phyloP scores from a whole-genome alignment of 1,140 invertebrate species.

The Ceratina australensis region DNA sequence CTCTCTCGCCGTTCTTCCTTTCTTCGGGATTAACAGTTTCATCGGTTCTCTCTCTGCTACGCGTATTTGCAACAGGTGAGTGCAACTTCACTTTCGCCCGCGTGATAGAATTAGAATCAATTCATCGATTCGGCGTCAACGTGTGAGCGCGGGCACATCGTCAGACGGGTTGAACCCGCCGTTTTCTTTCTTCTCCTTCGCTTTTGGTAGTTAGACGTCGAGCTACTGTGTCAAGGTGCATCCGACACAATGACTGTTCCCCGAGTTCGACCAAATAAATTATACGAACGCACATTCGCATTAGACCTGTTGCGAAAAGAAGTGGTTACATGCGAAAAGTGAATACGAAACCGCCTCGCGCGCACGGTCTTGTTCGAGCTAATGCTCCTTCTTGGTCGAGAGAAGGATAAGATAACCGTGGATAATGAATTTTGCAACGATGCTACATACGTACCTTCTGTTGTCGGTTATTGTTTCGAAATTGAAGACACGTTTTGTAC shows the following conservation, averaged over 20 bases:
- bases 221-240: not conserved
- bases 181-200: no score
- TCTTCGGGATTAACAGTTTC: no score
- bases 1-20: no score
- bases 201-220: not conserved
- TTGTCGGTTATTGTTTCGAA: not conserved
- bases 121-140: no score
- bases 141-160: not conserved
- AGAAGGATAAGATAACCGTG: not conserved
- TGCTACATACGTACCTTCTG: no score
- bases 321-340: not conserved
- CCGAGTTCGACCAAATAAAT: not conserved
- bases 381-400: not conserved
- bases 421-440: conserved; percentile 10
- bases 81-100: not conserved
- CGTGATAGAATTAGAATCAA: not conserved
- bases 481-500: not conserved
- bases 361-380: not conserved
- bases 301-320: conserved; percentile 12
- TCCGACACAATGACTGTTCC: no score
- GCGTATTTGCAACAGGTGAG: not conserved
- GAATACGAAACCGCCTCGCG: conserved; percentile 17
- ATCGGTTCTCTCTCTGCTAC: no score
- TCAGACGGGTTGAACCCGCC: not conserved
- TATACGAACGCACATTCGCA: not conserved